Conservation (phyloP, 2,113 vertebrate species). For the Silurus meridionalis region DNA sequence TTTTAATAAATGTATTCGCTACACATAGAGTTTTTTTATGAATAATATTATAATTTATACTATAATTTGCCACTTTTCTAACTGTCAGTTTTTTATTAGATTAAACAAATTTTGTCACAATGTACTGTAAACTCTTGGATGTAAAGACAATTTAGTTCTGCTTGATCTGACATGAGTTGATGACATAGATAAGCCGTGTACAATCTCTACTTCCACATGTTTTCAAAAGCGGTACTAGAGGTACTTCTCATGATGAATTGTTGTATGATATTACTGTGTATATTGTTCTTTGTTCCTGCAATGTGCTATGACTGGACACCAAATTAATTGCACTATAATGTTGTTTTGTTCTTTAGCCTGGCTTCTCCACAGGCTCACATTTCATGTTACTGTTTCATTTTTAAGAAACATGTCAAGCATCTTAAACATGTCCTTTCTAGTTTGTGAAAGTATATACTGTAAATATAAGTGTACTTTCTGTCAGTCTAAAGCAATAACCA, state of each 20-base stretch:
- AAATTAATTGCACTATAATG: not conserved
- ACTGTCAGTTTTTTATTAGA: not conserved
- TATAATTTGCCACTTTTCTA: not conserved
- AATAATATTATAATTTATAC: not conserved
- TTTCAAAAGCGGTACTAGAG: not conserved
- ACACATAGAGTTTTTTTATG: not conserved
- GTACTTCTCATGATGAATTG: not conserved
- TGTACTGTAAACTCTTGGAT: not conserved
- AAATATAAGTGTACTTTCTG: not conserved
- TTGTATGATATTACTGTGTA: not conserved
- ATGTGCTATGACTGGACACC: not conserved
- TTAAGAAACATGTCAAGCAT: not conserved
- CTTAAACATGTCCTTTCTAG: not conserved
- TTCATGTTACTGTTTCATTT: too few species aligned
- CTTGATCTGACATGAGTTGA: not conserved
- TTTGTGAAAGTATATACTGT: not conserved
- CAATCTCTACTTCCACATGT: not conserved
- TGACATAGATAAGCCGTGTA: not conserved
- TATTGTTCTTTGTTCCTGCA: not conserved
- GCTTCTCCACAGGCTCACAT: not conserved
- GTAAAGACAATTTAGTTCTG: not conserved
- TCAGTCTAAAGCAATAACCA: not conserved
- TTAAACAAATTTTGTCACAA: not conserved
- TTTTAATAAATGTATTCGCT: not conserved
- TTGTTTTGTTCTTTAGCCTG: not conserved